Conservation (phyloP, 37 sponge, comb jelly and placozoan species). For the Haliclona indistincta region DNA sequence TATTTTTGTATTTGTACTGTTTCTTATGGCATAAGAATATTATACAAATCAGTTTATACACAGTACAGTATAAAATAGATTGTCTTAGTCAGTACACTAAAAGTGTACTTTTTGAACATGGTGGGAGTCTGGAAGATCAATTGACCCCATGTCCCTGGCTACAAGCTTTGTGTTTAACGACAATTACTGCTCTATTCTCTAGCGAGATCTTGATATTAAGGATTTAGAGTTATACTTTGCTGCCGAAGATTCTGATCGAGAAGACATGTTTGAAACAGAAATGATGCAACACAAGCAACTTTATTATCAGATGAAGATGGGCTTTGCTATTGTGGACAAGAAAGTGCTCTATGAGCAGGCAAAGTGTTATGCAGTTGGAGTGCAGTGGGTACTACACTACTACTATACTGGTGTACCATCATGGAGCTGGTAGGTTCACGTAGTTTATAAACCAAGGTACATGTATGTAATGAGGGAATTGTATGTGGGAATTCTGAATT, state of each 20-base stretch:
- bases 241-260: conserved; percentile 61
- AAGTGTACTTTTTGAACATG: too few relatives aligned
- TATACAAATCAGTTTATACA: too few relatives aligned
- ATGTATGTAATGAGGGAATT: background rate
- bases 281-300: conserved; percentile 49
- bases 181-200: background rate
- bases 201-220: conserved; percentile 66
- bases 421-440: conserved; percentile 91
- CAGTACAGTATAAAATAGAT: too few relatives aligned
- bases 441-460: too few relatives aligned
- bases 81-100: too few relatives aligned
- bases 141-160: too few relatives aligned
- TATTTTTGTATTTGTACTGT: too few relatives aligned
- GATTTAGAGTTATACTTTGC: conserved; percentile 57
- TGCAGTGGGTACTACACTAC: conserved; percentile 95
- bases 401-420: conserved; percentile 96
- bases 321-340: conserved; percentile 30
- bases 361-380: conserved; percentile 75
- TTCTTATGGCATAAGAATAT: too few relatives aligned
- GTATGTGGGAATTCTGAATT: background rate
- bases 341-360: conserved; percentile 43
- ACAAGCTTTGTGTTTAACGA: too few relatives aligned
- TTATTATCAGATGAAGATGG: conserved; percentile 78
- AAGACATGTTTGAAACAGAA: conserved; percentile 43
- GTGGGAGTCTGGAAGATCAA: too few relatives aligned